A percentile compares a stretch with the other conserved stretches of the same genome.
Evolutionary conservation across 2,113 vertebrate species (phyloP).

Genomic region (Sardina pilchardus): DNA sequence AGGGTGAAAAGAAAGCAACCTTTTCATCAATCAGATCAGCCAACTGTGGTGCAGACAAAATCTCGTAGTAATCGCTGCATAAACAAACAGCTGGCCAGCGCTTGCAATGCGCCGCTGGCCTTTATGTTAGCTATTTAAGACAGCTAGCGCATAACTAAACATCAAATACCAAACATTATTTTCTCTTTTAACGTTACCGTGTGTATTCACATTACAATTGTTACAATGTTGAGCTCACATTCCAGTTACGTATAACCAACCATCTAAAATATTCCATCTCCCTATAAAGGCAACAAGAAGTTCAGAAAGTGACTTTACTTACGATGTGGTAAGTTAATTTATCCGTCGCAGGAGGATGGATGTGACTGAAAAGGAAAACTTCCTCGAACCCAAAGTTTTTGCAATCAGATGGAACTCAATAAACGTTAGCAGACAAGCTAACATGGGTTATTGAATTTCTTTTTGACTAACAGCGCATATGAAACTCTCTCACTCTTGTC

Average conservation of each 20-base stretch:
- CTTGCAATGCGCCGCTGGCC: neutral
- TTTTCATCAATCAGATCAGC: neutral
- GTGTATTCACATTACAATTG: neutral
- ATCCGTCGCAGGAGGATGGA: neutral
- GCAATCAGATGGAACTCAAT: neutral
- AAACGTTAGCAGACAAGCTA: neutral
- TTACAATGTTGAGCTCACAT: too few species aligned
- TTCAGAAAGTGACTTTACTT: conserved; percentile 11
- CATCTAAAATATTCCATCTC: neutral
- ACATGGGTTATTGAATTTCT: conserved; percentile 26
- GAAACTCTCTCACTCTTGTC: conserved; percentile 22
- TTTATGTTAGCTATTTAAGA: neutral
- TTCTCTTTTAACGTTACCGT: neutral
- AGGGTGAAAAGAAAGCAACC: neutral
- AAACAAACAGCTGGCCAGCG: conserved; percentile 8
- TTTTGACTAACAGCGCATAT: conserved; percentile 37
- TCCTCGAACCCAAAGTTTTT: neutral
- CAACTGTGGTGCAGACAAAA: neutral
- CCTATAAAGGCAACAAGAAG: neutral
- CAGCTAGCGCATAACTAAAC: neutral
- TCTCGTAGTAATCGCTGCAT: conserved; percentile 12
- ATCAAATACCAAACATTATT: neutral
- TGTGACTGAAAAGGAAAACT: neutral
- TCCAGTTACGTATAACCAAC: too few species aligned
- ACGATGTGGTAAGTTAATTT: neutral